Base-by-base conservation (phyloP, 2,888 invertebrate genomes). In the Caenorhabditis sinica region DNA sequence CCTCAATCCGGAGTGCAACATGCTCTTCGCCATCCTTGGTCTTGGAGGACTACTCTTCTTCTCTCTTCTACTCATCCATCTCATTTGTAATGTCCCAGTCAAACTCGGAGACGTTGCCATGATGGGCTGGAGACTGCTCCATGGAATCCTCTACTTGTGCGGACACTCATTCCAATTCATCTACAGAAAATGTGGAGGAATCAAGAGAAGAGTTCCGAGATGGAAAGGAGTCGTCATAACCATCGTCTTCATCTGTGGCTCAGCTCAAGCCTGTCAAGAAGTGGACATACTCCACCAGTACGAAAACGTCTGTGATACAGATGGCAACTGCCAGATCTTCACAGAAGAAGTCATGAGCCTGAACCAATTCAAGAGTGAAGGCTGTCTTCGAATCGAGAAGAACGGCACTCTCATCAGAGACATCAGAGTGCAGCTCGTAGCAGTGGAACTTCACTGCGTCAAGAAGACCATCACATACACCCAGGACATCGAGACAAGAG, bases 1-100 rank as follows among this genome's bases (percentile, higher is more conserved):
- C 0, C 25, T 69, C 13, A 69, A 69, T 56, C 69, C 69, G 23
- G 69, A 69, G 25, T 69, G 69, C 15, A 36, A 69, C 28, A 40
- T 69, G 8, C 11, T 0, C 8, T 69, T 4, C 2, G 69, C 69
- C 2, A 69, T 69, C 2, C 0, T 40, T 3, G 69, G 53, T 36
- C 17, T 69, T 1, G 25, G 17, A 6, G 23, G 45, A 8, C 1
- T 25, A 20, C 25, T 65, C 40, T 13, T 65, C 2, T 1, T 5
- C 17, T 13, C 45, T 2, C 36, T 65, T 17, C 25, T 43, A 3
- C 13, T 65, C 20, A 23, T 25, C 33, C 33, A n/a, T 33, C n/a
- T 15, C n/a, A 60, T 60, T 33, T 33, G 15, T 60, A n/a, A 33
- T 13, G 13, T 20, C 8, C 65, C 45, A n/a, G 20, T 65, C 28